A percentile compares a stretch with the other conserved stretches of the same genome.
phyloP scores from a whole-genome alignment of 2,888 invertebrate genomes.

The Conus canariensis region DNA sequence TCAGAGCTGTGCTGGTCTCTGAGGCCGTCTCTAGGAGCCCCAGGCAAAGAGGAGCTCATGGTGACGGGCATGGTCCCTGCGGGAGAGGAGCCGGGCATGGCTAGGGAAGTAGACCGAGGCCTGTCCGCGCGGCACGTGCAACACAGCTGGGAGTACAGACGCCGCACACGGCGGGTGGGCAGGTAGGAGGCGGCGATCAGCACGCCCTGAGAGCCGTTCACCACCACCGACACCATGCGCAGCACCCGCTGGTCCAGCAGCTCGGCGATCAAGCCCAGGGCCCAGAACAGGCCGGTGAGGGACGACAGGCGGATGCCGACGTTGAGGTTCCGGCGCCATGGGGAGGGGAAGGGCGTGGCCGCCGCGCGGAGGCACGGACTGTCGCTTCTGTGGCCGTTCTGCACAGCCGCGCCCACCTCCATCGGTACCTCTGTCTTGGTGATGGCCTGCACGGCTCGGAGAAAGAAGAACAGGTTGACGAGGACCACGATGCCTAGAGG shows the following conservation, averaged over 20 bases:
- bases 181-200: constrained; percentile 29
- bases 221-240: constrained; percentile 53
- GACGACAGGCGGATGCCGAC: constrained; percentile 60
- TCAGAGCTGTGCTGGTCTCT: not conserved
- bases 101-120: not conserved
- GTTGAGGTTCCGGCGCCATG: constrained; percentile 52
- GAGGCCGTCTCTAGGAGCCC: not conserved
- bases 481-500: constrained; percentile 58
- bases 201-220: constrained; percentile 56
- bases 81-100: not conserved
- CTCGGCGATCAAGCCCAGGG: constrained; percentile 57
- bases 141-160: constrained; percentile 26
- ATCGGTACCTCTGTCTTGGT: not conserved
- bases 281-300: constrained; percentile 63
- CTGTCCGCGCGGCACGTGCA: constrained; percentile 4
- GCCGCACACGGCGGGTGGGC: constrained; percentile 20
- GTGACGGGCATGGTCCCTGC: not conserved
- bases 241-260: constrained; percentile 53
- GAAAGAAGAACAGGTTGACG: constrained; percentile 57
- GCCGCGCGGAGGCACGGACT: not conserved
- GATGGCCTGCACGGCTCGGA: constrained; percentile 51
- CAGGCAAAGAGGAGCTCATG: not conserved
- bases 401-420: no score
- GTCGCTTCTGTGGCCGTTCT: not conserved
- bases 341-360: not conserved